Conservation (phyloP, 2,113 vertebrate species). For the Setophaga kirtlandii region DNA sequence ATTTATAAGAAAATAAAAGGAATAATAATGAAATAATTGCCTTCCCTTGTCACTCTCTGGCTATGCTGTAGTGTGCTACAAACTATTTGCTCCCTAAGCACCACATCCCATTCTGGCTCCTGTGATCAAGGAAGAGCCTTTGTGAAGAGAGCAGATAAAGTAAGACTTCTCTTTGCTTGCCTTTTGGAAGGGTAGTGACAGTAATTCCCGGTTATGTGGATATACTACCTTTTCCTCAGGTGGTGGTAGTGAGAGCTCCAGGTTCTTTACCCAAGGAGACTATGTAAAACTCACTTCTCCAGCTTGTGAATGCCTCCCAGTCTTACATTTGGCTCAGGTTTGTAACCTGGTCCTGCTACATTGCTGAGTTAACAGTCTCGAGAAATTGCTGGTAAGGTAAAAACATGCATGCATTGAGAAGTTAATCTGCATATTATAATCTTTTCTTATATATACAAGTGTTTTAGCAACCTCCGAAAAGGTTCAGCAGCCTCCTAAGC, state of each 20-base stretch:
- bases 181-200: neutral
- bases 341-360: neutral
- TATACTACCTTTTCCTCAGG: neutral
- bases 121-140: neutral
- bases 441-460: neutral
- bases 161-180: neutral
- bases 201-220: neutral
- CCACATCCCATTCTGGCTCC: neutral
- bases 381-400: neutral
- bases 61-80: neutral
- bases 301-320: neutral
- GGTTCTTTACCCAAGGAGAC: neutral
- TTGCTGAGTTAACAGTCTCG: neutral
- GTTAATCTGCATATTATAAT: neutral
- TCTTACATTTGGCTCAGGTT: neutral
- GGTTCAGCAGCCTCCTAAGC: neutral
- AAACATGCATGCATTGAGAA: neutral
- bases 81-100: neutral
- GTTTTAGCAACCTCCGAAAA: neutral
- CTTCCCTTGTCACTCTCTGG: neutral
- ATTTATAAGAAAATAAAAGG: constrained; percentile 92
- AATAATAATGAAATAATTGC: constrained; percentile 74
- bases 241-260: neutral
- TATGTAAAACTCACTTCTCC: neutral
- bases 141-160: neutral